Percentiles rank a stretch among this genome's conserved stretches.
These are phyloP conservation scores for Thalpophila matura DNA, from an alignment of 2,888 invertebrate genomes.

Conservation along the genomic window DNA sequence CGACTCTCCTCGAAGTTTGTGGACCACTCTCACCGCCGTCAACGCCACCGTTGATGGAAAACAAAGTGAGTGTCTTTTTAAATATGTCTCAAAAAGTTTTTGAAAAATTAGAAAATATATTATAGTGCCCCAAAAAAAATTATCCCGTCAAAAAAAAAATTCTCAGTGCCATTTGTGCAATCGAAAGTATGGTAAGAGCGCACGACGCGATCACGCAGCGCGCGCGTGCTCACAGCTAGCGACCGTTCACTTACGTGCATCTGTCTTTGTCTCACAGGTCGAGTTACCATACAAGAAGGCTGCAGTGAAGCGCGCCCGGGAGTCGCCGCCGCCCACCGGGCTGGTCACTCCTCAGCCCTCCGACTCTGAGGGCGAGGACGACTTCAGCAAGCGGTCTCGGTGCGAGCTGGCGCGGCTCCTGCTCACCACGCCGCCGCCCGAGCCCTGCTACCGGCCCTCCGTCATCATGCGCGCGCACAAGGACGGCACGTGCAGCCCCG, in stretches of 20 bases:
- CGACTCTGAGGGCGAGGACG: conserved; percentile 95
- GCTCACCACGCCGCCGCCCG: conserved; percentile 91
- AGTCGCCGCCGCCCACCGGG: conserved; percentile 78
- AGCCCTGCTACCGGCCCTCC: conserved; percentile 90
- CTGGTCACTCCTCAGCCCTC: conserved; percentile 96
- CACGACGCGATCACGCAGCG: conserved; percentile 82
- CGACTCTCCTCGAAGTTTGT: conserved; percentile 86
- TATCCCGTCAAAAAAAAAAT: conserved; percentile 44
- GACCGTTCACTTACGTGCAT: conserved; percentile 85
- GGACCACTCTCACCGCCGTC: conserved; percentile 93
- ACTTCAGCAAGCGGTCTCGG: conserved; percentile 81
- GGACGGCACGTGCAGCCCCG: conserved; percentile 93
- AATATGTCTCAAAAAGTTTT: conserved; percentile 58
- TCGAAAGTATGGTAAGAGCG: conserved; percentile 80
- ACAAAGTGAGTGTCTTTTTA: conserved; percentile 86
- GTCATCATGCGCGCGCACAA: conserved; percentile 97
- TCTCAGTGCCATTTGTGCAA: conserved; percentile 77
- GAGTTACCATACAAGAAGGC: conserved; percentile 85
- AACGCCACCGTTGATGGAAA: conserved; percentile 93
- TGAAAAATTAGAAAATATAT: conserved; percentile 43
- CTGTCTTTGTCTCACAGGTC: conserved; percentile 86
- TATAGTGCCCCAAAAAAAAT: conserved; percentile 28
- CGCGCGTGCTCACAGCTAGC: conserved; percentile 80
- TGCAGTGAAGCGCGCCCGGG: conserved; percentile 79
- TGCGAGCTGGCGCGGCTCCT: conserved; percentile 90